phyloP scores from a whole-genome alignment of 2,113 vertebrate genomes.

The Callipepla squamata region DNA sequence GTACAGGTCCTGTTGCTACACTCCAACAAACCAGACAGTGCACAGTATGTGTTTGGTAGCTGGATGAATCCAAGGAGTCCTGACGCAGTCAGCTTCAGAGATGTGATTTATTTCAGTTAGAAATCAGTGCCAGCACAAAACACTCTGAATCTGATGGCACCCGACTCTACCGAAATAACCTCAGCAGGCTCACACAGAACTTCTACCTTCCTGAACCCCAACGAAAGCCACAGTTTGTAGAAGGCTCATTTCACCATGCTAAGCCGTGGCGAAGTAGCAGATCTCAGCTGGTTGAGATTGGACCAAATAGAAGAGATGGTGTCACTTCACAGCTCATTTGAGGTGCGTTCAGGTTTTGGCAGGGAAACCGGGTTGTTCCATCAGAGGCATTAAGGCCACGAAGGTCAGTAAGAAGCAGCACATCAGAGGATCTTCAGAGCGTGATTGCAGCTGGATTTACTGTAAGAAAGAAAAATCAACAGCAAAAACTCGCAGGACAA shows the following conservation, averaged over 20 bases:
- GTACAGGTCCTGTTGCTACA: background rate
- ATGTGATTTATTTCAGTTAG: slow-evolving; percentile 5
- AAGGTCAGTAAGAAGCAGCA: background rate
- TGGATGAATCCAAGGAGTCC: background rate
- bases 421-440: background rate
- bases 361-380: background rate
- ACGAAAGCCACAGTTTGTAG: background rate
- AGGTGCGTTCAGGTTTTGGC: background rate
- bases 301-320: background rate
- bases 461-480: background rate
- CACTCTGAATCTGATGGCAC: background rate
- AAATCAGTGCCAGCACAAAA: background rate
- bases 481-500: background rate
- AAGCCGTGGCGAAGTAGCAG: background rate
- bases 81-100: background rate
- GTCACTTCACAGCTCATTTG: background rate
- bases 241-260: background rate
- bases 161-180: background rate
- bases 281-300: background rate
- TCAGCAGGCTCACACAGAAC: background rate
- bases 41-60: rapidly evolving
- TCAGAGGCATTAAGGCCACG: background rate
- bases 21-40: background rate
- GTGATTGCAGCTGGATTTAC: background rate
- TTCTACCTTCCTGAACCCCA: background rate